Base-by-base conservation (phyloP, 2,797 vertebrate species). In the Sebastes taczanowskii region DNA sequence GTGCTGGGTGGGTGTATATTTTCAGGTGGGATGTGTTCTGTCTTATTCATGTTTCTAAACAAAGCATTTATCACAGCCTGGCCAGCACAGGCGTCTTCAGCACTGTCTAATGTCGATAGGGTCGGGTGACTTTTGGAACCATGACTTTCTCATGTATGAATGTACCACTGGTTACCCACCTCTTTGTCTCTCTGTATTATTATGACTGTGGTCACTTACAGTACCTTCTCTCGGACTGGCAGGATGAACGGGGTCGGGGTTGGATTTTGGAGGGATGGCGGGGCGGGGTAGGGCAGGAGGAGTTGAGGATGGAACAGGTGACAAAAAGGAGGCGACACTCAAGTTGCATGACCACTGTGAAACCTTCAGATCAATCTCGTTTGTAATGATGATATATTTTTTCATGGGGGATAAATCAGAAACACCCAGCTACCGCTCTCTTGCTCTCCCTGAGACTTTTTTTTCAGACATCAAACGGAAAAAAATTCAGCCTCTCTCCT, bases 271-370 rank as follows among this genome's bases (percentile, higher is more conserved):
- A 25, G 78, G 68, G 58, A 38, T 29, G 55, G 49, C 6, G 18
- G 32, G 58, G n/a, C 2, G 59, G 35, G 42, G 78, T n/a, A 14
- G 67, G 32, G 78, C 27, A 16, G 64, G 29, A 42, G 52, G 71
- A 53, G 73, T 35, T n/a, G 60, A 80, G 27, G 66, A 80, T 61
- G 67, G 67, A 77, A 69, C 82, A 70, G 87, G 71, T 81, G 86
- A 88, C 87, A 92, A 89, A 91, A 91, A 87, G 87, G 83, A 89
- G 90, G 90, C 83, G 93, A 90, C 91, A 93, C 94, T 91, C 88
- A 80, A 92, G 91, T 92, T 95, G 94, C 94, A 94, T 94, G 94
- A 94, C 93, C 94, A 95, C 94, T 95, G 94, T 95, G 94, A 95
- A 94, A 91, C 87, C 93, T 90, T 91, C 86, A 84, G 92, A 94